Base-by-base conservation (phyloP, 53 echinoderm and acorn worm genomes). In the Temnopleurus reevesii region DNA sequence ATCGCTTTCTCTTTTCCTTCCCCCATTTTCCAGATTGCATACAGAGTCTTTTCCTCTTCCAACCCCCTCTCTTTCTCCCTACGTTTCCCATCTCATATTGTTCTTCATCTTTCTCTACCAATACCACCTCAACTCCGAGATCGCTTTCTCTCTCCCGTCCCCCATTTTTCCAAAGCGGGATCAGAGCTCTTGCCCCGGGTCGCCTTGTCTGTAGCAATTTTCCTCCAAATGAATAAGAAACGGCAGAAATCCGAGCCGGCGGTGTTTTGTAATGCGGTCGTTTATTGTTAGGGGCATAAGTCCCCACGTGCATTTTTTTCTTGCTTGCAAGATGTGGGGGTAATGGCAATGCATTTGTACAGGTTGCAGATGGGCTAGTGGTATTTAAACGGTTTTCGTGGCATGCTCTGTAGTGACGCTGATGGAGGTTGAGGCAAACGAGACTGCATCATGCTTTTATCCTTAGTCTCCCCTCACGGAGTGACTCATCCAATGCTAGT, bases 231-330 rank as follows among this genome's bases (percentile, higher is more conserved):
- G 83, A 83, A 55, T 83, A 55, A 83, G 83, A 56, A 82, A 83
- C 19, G 56, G 55, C 33, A 33, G 54, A 55, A 83, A 83, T 36
- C 34, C 51, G 56, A 83, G 31, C 82, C 83, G 9, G 23, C 35
- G 53, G 55, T 83, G 83, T 83, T 83, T 53, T 83, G 83, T 83
- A 55, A 83, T 83, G 53, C 54, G 83, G 83, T 83, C 79, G 79
- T 79, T 79, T 79, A 47, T 79, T 79, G 28, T 79, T 47, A 15
- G 30, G 46, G 79, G 79, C 28, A 79, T 46, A 49, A 79, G 79
- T 79, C 49, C 46, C 79, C 83, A 83, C 33, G 60, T 85, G 85
- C 61, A 60, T 45, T 59, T 43, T 33, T n/a, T n/a, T n/a, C n/a
- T n/a, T 45, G 61, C 29, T 8, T 15, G 46, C 8, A 85, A 4